Evolutionary conservation across 2,888 invertebrate species (phyloP).

Genomic region (Drosophila neonasuta): DNA sequence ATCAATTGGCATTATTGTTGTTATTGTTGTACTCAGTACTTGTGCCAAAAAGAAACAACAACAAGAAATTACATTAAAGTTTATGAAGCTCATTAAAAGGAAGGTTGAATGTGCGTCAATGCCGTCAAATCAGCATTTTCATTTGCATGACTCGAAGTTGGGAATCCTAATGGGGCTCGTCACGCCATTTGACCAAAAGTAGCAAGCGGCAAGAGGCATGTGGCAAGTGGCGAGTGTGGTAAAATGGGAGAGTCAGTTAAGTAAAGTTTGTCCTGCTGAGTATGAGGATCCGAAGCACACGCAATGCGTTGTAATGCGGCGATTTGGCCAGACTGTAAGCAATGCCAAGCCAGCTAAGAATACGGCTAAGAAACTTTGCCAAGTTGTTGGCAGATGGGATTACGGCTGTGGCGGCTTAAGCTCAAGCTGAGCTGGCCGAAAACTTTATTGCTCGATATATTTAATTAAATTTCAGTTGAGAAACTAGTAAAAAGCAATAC

Average conservation of each 20-base stretch:
- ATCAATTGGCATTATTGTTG: slow-evolving; percentile 48
- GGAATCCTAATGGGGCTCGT: slow-evolving; percentile 33
- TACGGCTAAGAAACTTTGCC: slow-evolving; percentile 35
- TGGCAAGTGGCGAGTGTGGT: background rate
- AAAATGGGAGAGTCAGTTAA: slow-evolving; percentile 19
- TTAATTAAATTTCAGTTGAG: background rate
- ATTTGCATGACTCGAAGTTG: slow-evolving; percentile 40
- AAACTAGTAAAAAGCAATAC: background rate
- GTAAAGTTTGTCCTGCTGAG: slow-evolving; percentile 30
- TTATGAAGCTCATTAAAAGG: slow-evolving; percentile 48
- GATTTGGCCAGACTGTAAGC: slow-evolving; percentile 23
- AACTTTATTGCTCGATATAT: slow-evolving; percentile 45
- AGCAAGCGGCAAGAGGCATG: background rate
- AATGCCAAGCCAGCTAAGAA: slow-evolving; percentile 15
- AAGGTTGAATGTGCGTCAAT: slow-evolving; percentile 40
- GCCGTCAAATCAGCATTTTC: slow-evolving; percentile 60
- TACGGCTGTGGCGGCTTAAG: slow-evolving; percentile 26
- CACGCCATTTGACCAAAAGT: slow-evolving; percentile 30
- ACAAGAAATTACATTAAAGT: slow-evolving; percentile 30
- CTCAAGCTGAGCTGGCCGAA: background rate
- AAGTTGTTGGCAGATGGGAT: slow-evolving; percentile 37
- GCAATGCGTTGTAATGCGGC: slow-evolving; percentile 35
- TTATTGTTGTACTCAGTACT: slow-evolving; percentile 9
- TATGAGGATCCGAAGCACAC: slow-evolving; percentile 31
- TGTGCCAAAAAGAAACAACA: slow-evolving; percentile 10